Conservation (phyloP, 2,797 vertebrate genomes). For the Hippoglossus hippoglossus region DNA sequence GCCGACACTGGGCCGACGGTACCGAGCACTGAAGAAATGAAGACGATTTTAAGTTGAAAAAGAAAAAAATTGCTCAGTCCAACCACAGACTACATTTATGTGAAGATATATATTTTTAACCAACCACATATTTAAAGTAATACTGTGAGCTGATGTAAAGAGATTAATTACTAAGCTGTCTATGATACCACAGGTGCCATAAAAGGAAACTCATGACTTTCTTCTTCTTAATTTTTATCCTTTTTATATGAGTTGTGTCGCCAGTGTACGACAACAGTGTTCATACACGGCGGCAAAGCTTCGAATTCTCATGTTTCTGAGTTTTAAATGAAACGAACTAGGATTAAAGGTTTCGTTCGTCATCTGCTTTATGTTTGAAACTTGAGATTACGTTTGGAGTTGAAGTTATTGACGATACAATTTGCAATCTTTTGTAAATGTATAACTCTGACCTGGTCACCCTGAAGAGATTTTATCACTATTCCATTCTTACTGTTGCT, state of each 20-base stretch:
- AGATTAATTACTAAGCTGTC: constrained; percentile 94
- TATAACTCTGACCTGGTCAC: constrained; percentile 34
- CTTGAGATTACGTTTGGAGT: constrained; percentile 26
- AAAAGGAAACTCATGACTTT: constrained; percentile 84
- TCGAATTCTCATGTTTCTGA: constrained; percentile 35
- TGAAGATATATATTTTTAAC: constrained; percentile 95
- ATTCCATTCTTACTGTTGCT: constrained; percentile 64
- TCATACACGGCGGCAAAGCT: constrained; percentile 51
- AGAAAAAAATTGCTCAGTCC: constrained; percentile 77
- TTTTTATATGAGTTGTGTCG: constrained; percentile 63
- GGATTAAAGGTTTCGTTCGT: constrained; percentile 49
- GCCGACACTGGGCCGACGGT: constrained; percentile 48
- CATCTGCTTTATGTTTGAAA: constrained; percentile 47
- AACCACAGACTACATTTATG: constrained; percentile 89
- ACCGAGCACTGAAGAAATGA: constrained; percentile 55
- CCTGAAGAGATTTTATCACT: constrained; percentile 47
- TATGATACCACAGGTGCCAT: constrained; percentile 99
- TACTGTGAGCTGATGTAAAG: constrained; percentile 97
- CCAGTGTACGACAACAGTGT: constrained; percentile 53
- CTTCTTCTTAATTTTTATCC: constrained; percentile 82
- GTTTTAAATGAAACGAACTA: constrained; percentile 28
- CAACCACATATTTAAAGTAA: constrained; percentile 93
- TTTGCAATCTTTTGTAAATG: constrained; percentile 61
- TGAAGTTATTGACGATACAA: constrained; percentile 40
- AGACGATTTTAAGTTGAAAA: constrained; percentile 68